Base-by-base conservation (phyloP, 2,797 vertebrate species). In the Darevskia mixta region DNA sequence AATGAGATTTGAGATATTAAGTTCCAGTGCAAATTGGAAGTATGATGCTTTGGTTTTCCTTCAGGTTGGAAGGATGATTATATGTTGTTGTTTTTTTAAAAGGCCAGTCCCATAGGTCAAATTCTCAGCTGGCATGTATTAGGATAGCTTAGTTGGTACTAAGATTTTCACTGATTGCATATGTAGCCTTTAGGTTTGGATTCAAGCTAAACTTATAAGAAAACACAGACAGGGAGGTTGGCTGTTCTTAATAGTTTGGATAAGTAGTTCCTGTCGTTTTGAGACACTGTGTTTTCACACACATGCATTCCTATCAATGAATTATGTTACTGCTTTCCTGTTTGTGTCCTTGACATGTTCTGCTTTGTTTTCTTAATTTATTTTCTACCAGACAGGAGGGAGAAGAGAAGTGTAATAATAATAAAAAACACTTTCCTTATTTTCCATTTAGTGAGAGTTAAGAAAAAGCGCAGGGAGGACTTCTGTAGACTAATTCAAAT, bases 321-420 rank as follows among this genome's bases (percentile, higher is more conserved):
- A 84, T 75, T 72, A 80, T 85, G 45, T 77, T 29, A 25, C 27
- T 83, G 43, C 6, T 93, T 81, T 89, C 66, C 61, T 71, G 17
- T 86, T 86, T 49, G 2, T 3, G 23, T 76, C 72, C 81, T 86
- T 87, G 55, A 89, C 71, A 2, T 38, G 2, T 0, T 0, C 79
- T 75, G 64, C 32, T 81, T 89, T 76, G 41, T 81, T 75, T 66
- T 73, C 73, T 23, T 45, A 29, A 64, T 79, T 61, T 64, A 79
- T 71, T 84, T 85, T 75, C 77, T 71, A 85, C 32, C 58, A 61
- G 43, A 67, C 49, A 73, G 69, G 5, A 23, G 17, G 61, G 23
- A 25, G 55, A n/a, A 25, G 5, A 80, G 55, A 49, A 35, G 10
- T 17, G 3, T 10, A 87, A 38, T 29, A 45, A 8, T 75, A 72